These are phyloP conservation scores for Phengaris alcon DNA, from an alignment of 2,888 invertebrate species.

Conservation along the genomic window DNA sequence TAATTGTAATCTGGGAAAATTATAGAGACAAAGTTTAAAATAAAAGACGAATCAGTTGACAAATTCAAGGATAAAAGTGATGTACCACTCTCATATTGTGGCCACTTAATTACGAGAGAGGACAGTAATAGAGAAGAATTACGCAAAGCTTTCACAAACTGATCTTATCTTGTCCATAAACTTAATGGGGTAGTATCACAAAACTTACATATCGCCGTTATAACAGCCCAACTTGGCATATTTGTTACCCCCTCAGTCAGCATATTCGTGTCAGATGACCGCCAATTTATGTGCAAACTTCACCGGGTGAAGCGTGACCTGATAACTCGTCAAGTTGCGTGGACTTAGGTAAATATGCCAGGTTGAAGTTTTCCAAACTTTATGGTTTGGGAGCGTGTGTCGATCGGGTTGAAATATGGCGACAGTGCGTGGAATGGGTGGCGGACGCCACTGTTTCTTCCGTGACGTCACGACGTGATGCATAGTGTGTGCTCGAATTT, in stretches of 20 bases:
- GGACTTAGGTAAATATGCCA: slow-evolving; percentile 74
- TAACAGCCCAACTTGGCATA: slow-evolving; percentile 78
- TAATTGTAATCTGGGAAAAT: neutral
- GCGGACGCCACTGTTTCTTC: slow-evolving; percentile 83
- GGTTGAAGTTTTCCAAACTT: slow-evolving; percentile 74
- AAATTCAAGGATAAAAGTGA: slow-evolving; percentile 35
- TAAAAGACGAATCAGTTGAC: slow-evolving; percentile 29
- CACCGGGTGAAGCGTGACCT: slow-evolving; percentile 74
- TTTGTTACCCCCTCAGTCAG: slow-evolving; percentile 79
- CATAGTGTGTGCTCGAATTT: slow-evolving; percentile 55
- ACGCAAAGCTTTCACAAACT: slow-evolving; percentile 76
- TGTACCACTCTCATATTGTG: slow-evolving; percentile 45
- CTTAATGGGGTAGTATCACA: slow-evolving; percentile 77
- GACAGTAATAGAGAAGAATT: slow-evolving; percentile 64
- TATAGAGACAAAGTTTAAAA: neutral
- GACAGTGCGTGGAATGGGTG: slow-evolving; percentile 51
- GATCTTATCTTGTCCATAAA: slow-evolving; percentile 78
- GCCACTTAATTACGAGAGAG: slow-evolving; percentile 47
- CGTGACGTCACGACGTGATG: slow-evolving; percentile 59
- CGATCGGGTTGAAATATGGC: slow-evolving; percentile 76
- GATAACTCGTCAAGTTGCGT: slow-evolving; percentile 73
- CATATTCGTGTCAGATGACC: slow-evolving; percentile 79
- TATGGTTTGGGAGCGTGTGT: slow-evolving; percentile 66
- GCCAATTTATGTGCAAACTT: slow-evolving; percentile 79
- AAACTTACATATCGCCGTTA: slow-evolving; percentile 79